phyloP scores from a whole-genome alignment of 2,113 vertebrate genomes.

The Anarhynchus alexandrinus region DNA sequence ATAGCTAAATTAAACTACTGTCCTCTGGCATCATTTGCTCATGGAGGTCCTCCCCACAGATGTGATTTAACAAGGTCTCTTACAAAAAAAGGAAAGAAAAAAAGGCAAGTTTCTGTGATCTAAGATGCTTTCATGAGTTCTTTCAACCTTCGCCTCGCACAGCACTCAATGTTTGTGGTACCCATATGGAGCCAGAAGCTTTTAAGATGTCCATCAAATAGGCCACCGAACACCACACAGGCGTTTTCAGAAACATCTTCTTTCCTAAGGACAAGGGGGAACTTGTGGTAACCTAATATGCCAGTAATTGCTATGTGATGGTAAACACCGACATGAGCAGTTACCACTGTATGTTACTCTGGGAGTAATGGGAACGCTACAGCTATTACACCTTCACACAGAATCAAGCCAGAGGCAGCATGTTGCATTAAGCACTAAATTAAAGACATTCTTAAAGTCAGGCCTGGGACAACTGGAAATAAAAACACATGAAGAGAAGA shows the following conservation, averaged over 20 bases:
- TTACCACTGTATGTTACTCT: background rate
- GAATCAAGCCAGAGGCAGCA: background rate
- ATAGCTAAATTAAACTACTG: background rate
- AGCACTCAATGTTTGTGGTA: background rate
- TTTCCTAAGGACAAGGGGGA: background rate
- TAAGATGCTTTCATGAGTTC: background rate
- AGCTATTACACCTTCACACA: background rate
- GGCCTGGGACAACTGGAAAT: background rate
- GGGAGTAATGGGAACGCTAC: background rate
- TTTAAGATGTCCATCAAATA: background rate
- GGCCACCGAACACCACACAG: accelerated
- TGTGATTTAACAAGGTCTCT: background rate
- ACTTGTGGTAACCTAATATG: accelerated
- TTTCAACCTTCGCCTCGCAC: background rate
- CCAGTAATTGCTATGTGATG: background rate
- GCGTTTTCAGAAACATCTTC: background rate
- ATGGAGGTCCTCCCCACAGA: background rate
- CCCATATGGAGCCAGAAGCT: background rate
- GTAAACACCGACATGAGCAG: background rate
- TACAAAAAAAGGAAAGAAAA: background rate
- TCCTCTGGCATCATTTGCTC: background rate
- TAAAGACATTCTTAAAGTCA: background rate
- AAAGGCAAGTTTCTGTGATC: background rate
- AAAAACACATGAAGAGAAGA: background rate
- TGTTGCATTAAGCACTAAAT: background rate